Evolutionary conservation across 2,888 invertebrate species (phyloP).

Genomic region (Megastigmus dorsalis): DNA sequence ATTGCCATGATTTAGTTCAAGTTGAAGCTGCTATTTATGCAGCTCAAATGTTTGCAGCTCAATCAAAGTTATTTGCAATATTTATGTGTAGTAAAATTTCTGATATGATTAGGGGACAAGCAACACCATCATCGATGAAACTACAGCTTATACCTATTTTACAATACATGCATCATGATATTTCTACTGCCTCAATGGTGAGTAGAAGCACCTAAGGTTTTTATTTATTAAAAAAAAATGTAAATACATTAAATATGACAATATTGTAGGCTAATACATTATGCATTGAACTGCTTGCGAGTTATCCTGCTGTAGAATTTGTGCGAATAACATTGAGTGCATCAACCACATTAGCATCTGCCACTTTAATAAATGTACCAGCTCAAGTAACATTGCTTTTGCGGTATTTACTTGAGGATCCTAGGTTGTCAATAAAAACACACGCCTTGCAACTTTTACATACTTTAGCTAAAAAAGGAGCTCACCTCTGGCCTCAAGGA

Average conservation of each 20-base stretch:
- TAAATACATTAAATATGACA: no score
- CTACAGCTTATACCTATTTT: constrained; percentile 92
- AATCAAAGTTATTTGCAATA: constrained; percentile 95
- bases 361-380: constrained; percentile 92
- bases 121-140: constrained; percentile 94
- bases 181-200: constrained; percentile 84
- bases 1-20: constrained; percentile 96
- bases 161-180: constrained; percentile 93
- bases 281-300: constrained; percentile 83
- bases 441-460: constrained; percentile 82
- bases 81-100: constrained; percentile 97
- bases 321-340: constrained; percentile 89
- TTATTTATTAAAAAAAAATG: no score
- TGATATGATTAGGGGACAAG: constrained; percentile 94
- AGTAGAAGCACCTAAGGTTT: no score
- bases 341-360: constrained; percentile 89
- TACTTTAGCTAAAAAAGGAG: constrained; percentile 82
- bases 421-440: constrained; percentile 82
- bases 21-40: constrained; percentile 97
- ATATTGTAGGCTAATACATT: constrained; percentile 80
- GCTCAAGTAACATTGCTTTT: constrained; percentile 86
- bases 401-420: constrained; percentile 81
- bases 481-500: constrained; percentile 86
- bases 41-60: constrained; percentile 94
- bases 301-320: constrained; percentile 87